A percentile compares a stretch with the other conserved stretches of the same genome.
Conservation (phyloP, 92 coral and sea anemone genomes). For the Siderastrea siderea region DNA sequence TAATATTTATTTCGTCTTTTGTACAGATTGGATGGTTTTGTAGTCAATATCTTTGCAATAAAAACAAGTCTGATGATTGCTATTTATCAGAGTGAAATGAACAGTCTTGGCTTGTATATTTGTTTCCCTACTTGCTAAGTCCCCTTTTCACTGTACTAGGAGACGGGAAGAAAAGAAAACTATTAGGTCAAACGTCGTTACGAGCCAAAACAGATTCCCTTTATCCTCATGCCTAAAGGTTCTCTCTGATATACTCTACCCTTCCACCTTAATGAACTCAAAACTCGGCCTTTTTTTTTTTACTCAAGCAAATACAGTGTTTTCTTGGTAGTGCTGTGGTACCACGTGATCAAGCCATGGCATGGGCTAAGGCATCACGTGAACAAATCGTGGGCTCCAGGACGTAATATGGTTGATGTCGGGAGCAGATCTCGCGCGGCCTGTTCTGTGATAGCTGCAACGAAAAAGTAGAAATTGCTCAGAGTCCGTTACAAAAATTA, state of each 20-base stretch:
- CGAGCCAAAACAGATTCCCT: too few species aligned
- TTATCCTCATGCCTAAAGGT: too few species aligned
- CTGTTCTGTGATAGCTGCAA: constrained; percentile 68
- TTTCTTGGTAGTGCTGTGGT: too few species aligned
- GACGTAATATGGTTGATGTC: constrained; percentile 69
- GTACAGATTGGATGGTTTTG: constrained; percentile 60
- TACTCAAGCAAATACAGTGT: too few species aligned
- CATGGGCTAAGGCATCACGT: constrained; percentile 7
- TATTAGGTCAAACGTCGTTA: too few species aligned
- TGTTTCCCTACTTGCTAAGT: too few species aligned
- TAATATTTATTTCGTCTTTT: constrained; percentile 59
- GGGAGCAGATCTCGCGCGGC: constrained; percentile 87
- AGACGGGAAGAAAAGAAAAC: too few species aligned
- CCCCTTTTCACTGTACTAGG: too few species aligned
- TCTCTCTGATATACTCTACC: too few species aligned
- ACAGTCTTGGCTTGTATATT: not conserved
- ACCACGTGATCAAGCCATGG: too few species aligned
- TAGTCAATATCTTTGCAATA: constrained; percentile 54
- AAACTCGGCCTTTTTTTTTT: too few species aligned
- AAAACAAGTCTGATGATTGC: constrained; percentile 9
- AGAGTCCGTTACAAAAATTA: not conserved
- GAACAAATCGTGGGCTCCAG: constrained; percentile 72
- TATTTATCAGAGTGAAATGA: not conserved
- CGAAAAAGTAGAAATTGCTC: not conserved
- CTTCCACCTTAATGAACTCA: too few species aligned